Evolutionary conservation across 2,888 invertebrate species (phyloP).

Genomic region (Thyatira batis): DNA sequence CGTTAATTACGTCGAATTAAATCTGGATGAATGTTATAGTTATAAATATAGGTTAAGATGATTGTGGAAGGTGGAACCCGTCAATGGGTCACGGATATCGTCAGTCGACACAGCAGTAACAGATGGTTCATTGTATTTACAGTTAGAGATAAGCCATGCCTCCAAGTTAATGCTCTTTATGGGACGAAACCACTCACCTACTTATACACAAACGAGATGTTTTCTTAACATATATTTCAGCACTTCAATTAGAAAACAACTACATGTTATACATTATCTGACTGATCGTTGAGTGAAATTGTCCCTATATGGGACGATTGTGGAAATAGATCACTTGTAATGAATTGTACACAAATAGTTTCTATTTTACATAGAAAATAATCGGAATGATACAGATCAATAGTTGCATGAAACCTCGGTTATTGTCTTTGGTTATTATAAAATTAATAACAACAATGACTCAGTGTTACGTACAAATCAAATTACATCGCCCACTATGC

Average conservation of each 20-base stretch:
- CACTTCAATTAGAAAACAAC: conserved; percentile 3
- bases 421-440: conserved; percentile 61
- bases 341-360: neutral
- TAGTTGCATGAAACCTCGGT: conserved; percentile 40
- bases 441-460: conserved; percentile 76
- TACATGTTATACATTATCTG: neutral
- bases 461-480: conserved; percentile 68
- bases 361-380: neutral
- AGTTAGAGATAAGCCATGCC: conserved; percentile 59
- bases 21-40: conserved; percentile 4
- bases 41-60: neutral
- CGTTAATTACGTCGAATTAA: conserved; percentile 10
- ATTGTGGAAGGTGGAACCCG: conserved; percentile 21
- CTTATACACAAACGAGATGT: neutral
- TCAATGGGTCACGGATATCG: conserved; percentile 63
- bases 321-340: neutral
- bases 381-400: conserved; percentile 53
- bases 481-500: conserved; percentile 66
- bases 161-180: conserved; percentile 22
- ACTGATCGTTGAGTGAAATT: conserved; percentile 16
- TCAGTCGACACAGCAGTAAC: conserved; percentile 62
- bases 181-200: neutral
- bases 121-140: conserved; percentile 67
- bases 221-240: conserved; percentile 6
- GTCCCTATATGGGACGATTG: too few relatives aligned